Percentiles rank a stretch among this genome's conserved stretches.
These are phyloP conservation scores for Zaprionus bogoriensis DNA, from an alignment of 2,888 invertebrate genomes.

Conservation along the genomic window DNA sequence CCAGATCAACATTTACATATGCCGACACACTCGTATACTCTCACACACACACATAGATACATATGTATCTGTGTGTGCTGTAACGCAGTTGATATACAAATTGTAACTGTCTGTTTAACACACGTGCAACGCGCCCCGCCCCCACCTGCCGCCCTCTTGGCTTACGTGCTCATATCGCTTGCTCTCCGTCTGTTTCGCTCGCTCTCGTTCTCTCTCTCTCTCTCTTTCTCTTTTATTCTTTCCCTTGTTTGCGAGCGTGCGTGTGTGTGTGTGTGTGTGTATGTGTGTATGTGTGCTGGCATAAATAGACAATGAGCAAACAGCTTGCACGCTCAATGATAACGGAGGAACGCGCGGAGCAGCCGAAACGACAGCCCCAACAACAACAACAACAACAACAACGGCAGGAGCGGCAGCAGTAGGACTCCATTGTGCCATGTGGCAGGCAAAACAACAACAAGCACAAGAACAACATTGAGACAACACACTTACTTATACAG, in stretches of 20 bases:
- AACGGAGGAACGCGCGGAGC: constrained; percentile 54
- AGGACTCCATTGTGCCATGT: constrained; percentile 67
- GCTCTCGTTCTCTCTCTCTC: background rate
- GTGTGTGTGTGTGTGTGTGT: constrained; percentile 22
- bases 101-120: constrained; percentile 71
- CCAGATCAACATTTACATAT: constrained; percentile 61
- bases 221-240: background rate
- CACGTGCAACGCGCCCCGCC: constrained; percentile 55
- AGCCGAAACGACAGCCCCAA: constrained; percentile 46
- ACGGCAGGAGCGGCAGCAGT: too few relatives aligned
- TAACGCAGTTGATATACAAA: constrained; percentile 66
- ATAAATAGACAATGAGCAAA: constrained; percentile 78
- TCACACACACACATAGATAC: constrained; percentile 16
- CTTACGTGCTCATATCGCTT: constrained; percentile 63
- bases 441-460: constrained; percentile 62
- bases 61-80: constrained; percentile 20
- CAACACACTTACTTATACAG: constrained; percentile 41
- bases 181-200: background rate
- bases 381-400: constrained; percentile 33
- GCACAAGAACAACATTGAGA: constrained; percentile 14
- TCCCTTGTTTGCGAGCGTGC: too few relatives aligned
- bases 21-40: constrained; percentile 54
- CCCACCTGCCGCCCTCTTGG: constrained; percentile 7
- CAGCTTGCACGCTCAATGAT: constrained; percentile 78
- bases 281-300: constrained; percentile 64